Evolutionary conservation across 2,797 vertebrate genomes (phyloP).

Genomic region (Tokudaia tokunoshimensis): DNA sequence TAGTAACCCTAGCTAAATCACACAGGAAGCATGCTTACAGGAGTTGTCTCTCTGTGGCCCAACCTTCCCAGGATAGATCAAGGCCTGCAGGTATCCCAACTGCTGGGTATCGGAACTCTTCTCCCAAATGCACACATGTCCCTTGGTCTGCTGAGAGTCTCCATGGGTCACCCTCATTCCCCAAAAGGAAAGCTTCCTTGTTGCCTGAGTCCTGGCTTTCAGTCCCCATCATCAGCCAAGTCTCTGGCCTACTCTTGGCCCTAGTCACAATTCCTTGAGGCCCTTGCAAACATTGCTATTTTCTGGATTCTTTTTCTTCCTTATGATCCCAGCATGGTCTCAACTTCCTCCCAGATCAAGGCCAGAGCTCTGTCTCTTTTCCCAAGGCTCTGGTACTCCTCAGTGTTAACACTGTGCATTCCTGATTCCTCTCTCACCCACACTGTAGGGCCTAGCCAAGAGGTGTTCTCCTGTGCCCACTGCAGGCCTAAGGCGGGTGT

Average conservation of each 20-base stretch:
- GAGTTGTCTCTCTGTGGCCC: neutral
- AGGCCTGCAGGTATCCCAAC: neutral
- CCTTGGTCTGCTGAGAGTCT: neutral
- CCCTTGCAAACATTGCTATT: neutral
- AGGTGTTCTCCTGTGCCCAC: rapidly evolving
- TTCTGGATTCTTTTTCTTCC: neutral
- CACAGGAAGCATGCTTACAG: neutral
- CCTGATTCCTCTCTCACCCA: neutral
- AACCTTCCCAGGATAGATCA: neutral
- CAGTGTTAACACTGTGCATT: neutral
- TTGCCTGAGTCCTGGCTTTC: neutral
- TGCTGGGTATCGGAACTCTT: neutral
- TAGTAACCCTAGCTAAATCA: neutral
- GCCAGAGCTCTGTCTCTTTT: neutral
- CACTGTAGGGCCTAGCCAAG: rapidly evolving
- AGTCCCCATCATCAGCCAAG: neutral
- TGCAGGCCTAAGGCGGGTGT: neutral
- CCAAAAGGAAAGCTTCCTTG: neutral
- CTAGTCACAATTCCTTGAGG: neutral
- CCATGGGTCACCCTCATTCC: neutral
- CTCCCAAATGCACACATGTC: neutral
- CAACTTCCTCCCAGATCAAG: neutral
- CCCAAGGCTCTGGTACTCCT: neutral
- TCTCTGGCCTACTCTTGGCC: neutral
- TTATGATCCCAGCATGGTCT: neutral